Evolutionary conservation across 2,797 vertebrate species (phyloP), one percentile per base, ranked within the genome.

Genomic region (Sebastes minor): DNA sequence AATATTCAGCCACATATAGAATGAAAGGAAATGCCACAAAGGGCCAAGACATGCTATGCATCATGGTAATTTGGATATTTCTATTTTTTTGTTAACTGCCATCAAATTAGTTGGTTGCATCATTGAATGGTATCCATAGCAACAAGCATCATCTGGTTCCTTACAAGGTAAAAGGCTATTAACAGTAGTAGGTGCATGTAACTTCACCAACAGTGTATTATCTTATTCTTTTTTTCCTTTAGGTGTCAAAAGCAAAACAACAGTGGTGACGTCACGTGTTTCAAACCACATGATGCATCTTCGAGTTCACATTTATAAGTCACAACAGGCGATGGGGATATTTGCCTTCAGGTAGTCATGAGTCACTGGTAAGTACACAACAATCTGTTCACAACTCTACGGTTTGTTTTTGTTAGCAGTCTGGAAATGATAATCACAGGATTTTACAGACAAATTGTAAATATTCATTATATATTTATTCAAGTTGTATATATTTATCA

Each of bases 21-120:
- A 74, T 68, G 33, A 25, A 80, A 55, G 61, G 22, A 76, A 78
- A 55, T 8, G 66, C 78, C 23, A 70, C 66, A 42, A 35, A 67
- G 35, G 38, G 42, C 42, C 64, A 28, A 22, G 75, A 62, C 13
- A 59, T 59, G 71, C 65, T 22, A 7, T 55, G 64, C 25, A 56
- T 60, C 28, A 27, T 23, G 33, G 25, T 49, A 71, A 59, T 69
- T 64, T 62, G 14, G 35, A 38, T 38, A 38, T 68, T 78, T 76
- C 8, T 33, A 52, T 57, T 11, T 73, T 42, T 46, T 71, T 30
- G 46, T 20, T 28, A 33, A 66, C n/a, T 25, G 20, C 16, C 11
- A 30, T 70, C 49, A 77, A 65, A 74, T 74, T 8, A 38, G 22
- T 35, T 52, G 14, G 60, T 61, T 30, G 38, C 28, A 35, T 60